These are phyloP conservation scores for Melanotaenia parkinsoni DNA, from an alignment of 2,797 vertebrate species.

Conservation along the genomic window DNA sequence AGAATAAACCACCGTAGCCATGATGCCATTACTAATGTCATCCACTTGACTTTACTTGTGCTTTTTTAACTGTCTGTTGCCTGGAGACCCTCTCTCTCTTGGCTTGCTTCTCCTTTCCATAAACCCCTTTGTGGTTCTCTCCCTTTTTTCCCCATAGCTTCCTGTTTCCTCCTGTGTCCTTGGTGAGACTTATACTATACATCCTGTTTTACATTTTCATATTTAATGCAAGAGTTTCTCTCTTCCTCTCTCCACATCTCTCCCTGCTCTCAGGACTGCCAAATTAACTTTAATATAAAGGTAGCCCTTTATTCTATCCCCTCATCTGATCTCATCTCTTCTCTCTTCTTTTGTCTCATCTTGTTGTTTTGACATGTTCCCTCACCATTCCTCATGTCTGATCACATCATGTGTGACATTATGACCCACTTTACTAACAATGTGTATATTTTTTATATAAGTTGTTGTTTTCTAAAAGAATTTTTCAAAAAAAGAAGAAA, in stretches of 20 bases:
- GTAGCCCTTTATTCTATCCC: conserved; percentile 60
- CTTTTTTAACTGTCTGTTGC: conserved; percentile 9
- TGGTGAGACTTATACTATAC: conserved; percentile 68
- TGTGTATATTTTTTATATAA: conserved; percentile 21
- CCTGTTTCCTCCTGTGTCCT: conserved; percentile 63
- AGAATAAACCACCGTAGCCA: background rate
- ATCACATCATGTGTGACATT: conserved; percentile 50
- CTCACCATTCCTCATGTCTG: conserved; percentile 33
- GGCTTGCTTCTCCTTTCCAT: conserved; percentile 23
- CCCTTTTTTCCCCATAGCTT: conserved; percentile 37
- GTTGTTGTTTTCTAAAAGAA: background rate
- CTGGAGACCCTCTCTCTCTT: conserved; percentile 31
- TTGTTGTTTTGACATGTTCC: conserved; percentile 41
- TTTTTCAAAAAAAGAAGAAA: background rate
- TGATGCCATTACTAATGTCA: background rate
- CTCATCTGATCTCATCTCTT: conserved; percentile 12
- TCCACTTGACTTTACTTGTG: conserved; percentile 21
- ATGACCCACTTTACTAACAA: conserved; percentile 66
- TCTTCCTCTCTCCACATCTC: conserved; percentile 60
- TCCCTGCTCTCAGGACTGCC: conserved; percentile 79
- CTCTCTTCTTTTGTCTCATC: conserved; percentile 29
- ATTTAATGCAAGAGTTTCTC: conserved; percentile 77
- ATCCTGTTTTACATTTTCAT: conserved; percentile 60
- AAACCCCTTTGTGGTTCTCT: conserved; percentile 55
- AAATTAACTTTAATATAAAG: conserved; percentile 78